Percentiles rank a stretch among this genome's conserved stretches.
Conservation (phyloP, 2,888 invertebrate species). For the Norana najaformis region DNA sequence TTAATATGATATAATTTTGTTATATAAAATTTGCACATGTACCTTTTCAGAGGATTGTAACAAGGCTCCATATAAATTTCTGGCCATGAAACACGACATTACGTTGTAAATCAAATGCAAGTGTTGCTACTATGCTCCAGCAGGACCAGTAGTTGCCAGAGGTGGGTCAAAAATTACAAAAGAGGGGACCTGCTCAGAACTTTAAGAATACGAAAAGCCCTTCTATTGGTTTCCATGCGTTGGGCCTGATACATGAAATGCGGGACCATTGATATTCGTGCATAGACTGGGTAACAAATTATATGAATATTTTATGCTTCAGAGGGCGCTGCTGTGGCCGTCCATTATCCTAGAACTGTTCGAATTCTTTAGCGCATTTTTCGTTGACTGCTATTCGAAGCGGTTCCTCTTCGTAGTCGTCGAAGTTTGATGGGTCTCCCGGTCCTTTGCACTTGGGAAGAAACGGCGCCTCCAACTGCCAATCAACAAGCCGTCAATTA, state of each 20-base stretch:
- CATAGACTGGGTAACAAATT: not conserved
- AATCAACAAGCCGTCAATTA: not conserved
- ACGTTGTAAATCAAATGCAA: too few relatives aligned
- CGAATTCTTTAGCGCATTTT: constrained; percentile 98
- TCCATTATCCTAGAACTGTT: constrained; percentile 73
- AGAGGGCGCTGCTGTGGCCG: not conserved
- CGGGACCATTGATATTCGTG: not conserved
- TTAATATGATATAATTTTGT: not conserved
- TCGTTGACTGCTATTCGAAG: constrained; percentile 94
- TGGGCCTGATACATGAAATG: not conserved
- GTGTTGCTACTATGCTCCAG: too few relatives aligned
- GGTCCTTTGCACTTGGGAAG: constrained; percentile 95
- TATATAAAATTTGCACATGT: not conserved
- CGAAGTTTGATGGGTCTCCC: constrained; percentile 97
- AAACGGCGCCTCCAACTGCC: constrained; percentile 90
- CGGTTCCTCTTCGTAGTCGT: constrained; percentile 97
- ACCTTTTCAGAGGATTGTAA: not conserved
- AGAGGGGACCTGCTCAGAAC: too few relatives aligned
- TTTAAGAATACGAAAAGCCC: too few relatives aligned
- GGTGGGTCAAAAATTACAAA: too few relatives aligned
- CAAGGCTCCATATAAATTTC: not conserved
- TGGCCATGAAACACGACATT: too few relatives aligned
- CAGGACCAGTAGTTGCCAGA: too few relatives aligned
- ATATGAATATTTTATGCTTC: not conserved
- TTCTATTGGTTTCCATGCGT: too few relatives aligned